A percentile compares a stretch with the other conserved stretches of the same genome.
These are phyloP conservation scores for Moxostoma hubbsi DNA, from an alignment of 2,797 vertebrate species.

Conservation along the genomic window DNA sequence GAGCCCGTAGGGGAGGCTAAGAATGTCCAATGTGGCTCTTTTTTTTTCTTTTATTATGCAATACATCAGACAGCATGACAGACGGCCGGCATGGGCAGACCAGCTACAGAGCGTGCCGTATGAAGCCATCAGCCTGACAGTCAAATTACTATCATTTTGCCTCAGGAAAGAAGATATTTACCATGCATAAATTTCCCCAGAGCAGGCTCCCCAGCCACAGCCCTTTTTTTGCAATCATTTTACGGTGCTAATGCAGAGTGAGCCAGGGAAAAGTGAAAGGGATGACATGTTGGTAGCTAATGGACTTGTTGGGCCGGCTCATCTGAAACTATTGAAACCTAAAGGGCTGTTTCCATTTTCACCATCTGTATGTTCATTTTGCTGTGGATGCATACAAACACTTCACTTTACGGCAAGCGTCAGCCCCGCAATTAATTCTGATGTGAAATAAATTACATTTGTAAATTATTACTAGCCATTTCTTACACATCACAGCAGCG, in stretches of 20 bases:
- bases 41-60: constrained; percentile 58
- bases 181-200: constrained; percentile 61
- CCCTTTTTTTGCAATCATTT: constrained; percentile 41
- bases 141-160: constrained; percentile 57
- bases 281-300: constrained; percentile 39
- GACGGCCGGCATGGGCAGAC: constrained; percentile 49
- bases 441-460: constrained; percentile 58
- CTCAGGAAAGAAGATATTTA: constrained; percentile 60
- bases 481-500: constrained; percentile 24
- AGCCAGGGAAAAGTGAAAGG: constrained; percentile 32
- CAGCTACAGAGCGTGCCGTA: constrained; percentile 59
- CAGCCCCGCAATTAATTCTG: constrained; percentile 54
- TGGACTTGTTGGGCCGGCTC: constrained; percentile 28
- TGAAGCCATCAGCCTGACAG: constrained; percentile 59
- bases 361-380: neutral
- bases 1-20: constrained; percentile 26
- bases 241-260: constrained; percentile 20
- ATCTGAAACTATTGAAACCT: neutral
- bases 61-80: constrained; percentile 60
- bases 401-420: neutral
- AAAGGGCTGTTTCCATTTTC: constrained; percentile 9
- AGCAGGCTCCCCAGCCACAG: constrained; percentile 49
- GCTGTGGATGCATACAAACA: neutral
- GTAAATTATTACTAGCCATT: constrained; percentile 46
- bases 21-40: constrained; percentile 59